These are phyloP conservation scores for Rotaria macrura DNA, from an alignment of 2,888 invertebrate species.

Conservation along the genomic window DNA sequence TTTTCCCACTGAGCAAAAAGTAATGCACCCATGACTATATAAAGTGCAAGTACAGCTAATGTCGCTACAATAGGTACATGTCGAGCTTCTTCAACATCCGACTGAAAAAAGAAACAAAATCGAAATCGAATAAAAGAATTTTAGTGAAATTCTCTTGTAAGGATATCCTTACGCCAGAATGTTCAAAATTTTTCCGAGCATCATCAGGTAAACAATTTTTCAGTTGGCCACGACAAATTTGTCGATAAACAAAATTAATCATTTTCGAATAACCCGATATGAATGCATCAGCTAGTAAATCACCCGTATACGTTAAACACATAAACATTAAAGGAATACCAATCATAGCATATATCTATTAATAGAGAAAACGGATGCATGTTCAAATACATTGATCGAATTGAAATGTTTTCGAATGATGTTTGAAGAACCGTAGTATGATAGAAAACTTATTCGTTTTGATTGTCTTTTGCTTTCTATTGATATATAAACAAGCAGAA, in stretches of 20 bases:
- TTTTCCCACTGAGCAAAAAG: slow-evolving; percentile 34
- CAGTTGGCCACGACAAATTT: slow-evolving; percentile 26
- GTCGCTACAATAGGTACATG: slow-evolving; percentile 35
- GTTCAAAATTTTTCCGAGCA: background rate
- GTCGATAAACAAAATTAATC: slow-evolving; percentile 26
- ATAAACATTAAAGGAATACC: slow-evolving; percentile 35
- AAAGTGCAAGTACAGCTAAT: slow-evolving; percentile 33
- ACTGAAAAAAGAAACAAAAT: background rate
- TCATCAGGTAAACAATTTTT: background rate
- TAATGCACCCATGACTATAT: slow-evolving; percentile 34
- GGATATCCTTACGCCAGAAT: background rate
- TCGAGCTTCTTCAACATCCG: slow-evolving; percentile 23
- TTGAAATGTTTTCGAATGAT: no score
- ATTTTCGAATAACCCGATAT: slow-evolving; percentile 31
- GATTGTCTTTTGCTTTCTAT: no score
- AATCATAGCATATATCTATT: slow-evolving; percentile 33
- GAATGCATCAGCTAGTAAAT: slow-evolving; percentile 34
- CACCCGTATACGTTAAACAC: slow-evolving; percentile 34
- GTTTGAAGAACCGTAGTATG: no score
- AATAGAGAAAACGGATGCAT: background rate
- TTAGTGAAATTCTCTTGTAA: background rate
- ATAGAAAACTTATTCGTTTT: no score
- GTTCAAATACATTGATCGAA: no score
- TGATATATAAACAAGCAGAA: no score
- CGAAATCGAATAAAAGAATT: background rate